These are phyloP conservation scores for Siderastrea siderea DNA, from an alignment of 92 coral and sea anemone genomes.

Conservation along the genomic window DNA sequence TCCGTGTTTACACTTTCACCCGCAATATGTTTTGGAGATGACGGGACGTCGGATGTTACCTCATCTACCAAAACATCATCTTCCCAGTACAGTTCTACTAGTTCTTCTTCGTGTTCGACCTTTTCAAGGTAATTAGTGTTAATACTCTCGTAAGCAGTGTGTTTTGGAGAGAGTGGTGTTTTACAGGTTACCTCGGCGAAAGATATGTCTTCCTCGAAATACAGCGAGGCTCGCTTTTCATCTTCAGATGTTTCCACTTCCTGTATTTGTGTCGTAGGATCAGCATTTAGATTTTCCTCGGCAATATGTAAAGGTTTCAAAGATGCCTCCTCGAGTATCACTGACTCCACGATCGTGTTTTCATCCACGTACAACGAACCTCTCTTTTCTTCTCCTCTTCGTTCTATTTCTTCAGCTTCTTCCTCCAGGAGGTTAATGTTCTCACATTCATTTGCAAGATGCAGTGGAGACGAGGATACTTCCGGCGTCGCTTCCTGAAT, in stretches of 20 bases:
- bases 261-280: constrained; percentile 32
- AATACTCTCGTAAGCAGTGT: not conserved
- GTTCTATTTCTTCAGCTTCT: constrained; percentile 36
- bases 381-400: not conserved
- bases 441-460: constrained; percentile 1
- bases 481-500: not conserved
- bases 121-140: not conserved
- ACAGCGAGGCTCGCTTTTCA: not conserved
- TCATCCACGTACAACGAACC: not conserved
- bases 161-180: not conserved
- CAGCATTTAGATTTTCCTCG: not conserved
- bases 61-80: constrained; percentile 20
- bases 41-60: constrained; percentile 19
- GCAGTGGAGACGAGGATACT: constrained; percentile 1
- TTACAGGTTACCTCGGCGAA: not conserved
- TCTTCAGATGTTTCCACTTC: not conserved
- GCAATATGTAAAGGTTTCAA: not conserved
- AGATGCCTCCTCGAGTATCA: not conserved
- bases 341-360: not conserved
- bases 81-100: not conserved
- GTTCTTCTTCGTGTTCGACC: not conserved
- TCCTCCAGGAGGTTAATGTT: constrained; percentile 13
- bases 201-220: not conserved
- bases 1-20: constrained; percentile 26
- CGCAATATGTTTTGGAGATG: constrained; percentile 46